phyloP scores from a whole-genome alignment of 2,888 invertebrate genomes.

The Merodon equestris region DNA sequence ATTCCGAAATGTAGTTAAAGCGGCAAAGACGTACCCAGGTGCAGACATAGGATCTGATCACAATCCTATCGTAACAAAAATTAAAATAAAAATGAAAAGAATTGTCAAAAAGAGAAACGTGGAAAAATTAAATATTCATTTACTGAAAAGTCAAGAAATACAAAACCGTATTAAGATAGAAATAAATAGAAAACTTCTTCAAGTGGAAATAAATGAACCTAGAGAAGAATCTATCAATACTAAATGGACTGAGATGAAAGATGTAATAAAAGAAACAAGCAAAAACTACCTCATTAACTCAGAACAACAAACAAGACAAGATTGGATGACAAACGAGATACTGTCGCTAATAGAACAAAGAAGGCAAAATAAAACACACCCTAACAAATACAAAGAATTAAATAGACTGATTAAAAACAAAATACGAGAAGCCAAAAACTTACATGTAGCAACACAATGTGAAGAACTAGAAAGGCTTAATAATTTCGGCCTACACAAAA shows the following conservation, averaged over 20 bases:
- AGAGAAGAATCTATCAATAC: background rate
- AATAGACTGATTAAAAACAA: slow-evolving; percentile 1
- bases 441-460: background rate
- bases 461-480: no score
- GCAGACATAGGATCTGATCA: slow-evolving; percentile 23
- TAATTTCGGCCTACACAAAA: slow-evolving; percentile 2
- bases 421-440: background rate
- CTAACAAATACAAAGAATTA: background rate
- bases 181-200: background rate
- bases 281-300: no score
- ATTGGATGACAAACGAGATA: slow-evolving; percentile 1
- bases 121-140: background rate
- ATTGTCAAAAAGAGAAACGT: background rate
- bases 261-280: no score
- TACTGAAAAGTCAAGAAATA: background rate
- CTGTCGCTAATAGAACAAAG: background rate
- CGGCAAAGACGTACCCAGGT: slow-evolving; percentile 2
- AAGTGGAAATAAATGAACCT: background rate
- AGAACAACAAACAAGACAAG: no score
- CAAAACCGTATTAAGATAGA: background rate
- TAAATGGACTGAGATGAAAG: no score
- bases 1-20: slow-evolving; percentile 12
- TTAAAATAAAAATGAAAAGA: background rate
- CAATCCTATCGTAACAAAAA: background rate
- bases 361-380: background rate